Conservation (phyloP, 2,113 vertebrate species). For the Lutjanus erythropterus region DNA sequence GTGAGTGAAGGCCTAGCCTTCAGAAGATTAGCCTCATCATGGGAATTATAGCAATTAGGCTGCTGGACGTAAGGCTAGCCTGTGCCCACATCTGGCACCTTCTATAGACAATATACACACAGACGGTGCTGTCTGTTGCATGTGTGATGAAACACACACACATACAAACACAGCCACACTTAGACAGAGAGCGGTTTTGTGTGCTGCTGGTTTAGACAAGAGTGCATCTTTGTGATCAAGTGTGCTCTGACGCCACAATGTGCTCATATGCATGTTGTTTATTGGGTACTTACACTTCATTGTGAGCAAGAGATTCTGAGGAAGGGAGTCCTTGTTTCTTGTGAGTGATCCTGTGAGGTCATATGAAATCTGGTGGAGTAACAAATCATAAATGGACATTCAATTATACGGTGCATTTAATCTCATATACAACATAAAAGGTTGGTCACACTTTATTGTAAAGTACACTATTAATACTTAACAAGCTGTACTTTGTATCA, state of each 20-base stretch:
- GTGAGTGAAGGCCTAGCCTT: constrained; percentile 72
- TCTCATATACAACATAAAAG: background rate
- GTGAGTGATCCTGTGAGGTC: constrained; percentile 90
- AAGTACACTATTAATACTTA: no score
- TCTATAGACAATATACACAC: constrained; percentile 78
- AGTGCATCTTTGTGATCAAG: constrained; percentile 65
- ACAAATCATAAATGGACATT: constrained; percentile 38
- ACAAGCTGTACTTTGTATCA: no score
- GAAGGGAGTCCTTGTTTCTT: constrained; percentile 94
- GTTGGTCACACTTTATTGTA: background rate
- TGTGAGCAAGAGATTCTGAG: constrained; percentile 93
- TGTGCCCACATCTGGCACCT: constrained; percentile 81
- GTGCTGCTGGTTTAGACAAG: constrained; percentile 56
- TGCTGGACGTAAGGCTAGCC: constrained; percentile 67
- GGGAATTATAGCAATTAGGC: constrained; percentile 82
- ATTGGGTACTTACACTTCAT: constrained; percentile 93
- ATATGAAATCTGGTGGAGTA: constrained; percentile 89
- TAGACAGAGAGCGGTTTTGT: constrained; percentile 68
- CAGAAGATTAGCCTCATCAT: constrained; percentile 82
- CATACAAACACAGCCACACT: constrained; percentile 39
- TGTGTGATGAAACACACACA: constrained; percentile 57
- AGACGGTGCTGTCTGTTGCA: constrained; percentile 68
- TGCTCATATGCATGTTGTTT: constrained; percentile 53
- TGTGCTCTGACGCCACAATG: constrained; percentile 67
- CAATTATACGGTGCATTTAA: background rate